Percentiles rank a stretch among this genome's conserved stretches.
phyloP scores from a whole-genome alignment of 1,140 invertebrate species.

The Danaus plexippus region DNA sequence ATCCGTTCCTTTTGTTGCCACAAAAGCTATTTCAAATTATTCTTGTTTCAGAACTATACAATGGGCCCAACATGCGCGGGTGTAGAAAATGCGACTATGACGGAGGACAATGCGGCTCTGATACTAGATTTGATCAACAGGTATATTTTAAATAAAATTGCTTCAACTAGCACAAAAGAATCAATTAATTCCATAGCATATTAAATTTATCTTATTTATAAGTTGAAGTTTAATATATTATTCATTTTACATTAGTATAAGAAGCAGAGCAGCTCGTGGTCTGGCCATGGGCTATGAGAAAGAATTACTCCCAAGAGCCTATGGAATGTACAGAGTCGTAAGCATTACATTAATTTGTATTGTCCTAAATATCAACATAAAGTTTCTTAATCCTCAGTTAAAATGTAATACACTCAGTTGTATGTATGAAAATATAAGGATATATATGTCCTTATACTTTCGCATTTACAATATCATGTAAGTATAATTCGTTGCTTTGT shows the following conservation, averaged over 20 bases:
- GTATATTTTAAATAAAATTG: constrained; percentile 19
- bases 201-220: too few relatives aligned
- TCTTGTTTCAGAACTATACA: constrained; percentile 18
- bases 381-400: too few relatives aligned
- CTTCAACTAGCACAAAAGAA: not conserved
- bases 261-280: constrained; percentile 35
- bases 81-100: constrained; percentile 24
- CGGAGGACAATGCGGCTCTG: constrained; percentile 20
- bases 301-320: constrained; percentile 29
- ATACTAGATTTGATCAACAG: constrained; percentile 30
- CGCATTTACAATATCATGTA: too few relatives aligned
- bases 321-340: constrained; percentile 42
- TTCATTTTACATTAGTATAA: constrained; percentile 25
- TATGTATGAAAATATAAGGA: too few relatives aligned
- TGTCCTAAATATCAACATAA: not conserved
- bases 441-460: too few relatives aligned
- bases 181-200: too few relatives aligned
- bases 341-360: constrained; percentile 8
- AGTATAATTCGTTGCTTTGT: constrained; percentile 11
- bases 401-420: too few relatives aligned
- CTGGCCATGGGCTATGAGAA: constrained; percentile 26
- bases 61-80: constrained; percentile 27
- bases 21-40: too few relatives aligned
- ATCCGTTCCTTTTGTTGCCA: too few relatives aligned
- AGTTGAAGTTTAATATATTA: not conserved